A percentile compares a stretch with the other conserved stretches of the same genome.
These are phyloP conservation scores for Drosophila burlai DNA, from an alignment of 1,140 invertebrate species.

Conservation along the genomic window DNA sequence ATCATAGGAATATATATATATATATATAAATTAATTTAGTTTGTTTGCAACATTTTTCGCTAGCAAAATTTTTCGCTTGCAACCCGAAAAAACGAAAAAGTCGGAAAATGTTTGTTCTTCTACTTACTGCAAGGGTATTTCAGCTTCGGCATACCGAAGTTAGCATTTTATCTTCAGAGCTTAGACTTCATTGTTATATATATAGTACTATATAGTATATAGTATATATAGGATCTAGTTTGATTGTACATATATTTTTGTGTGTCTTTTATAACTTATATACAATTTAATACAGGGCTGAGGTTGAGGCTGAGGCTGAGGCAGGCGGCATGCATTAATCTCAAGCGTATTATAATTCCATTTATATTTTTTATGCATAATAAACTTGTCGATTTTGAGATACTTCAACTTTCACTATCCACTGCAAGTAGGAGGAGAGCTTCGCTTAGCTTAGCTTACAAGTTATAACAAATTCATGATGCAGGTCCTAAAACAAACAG, in stretches of 20 bases:
- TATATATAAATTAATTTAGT: too few species aligned
- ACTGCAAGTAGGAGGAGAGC: neutral
- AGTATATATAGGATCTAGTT: neutral
- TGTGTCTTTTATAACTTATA: conserved; percentile 24
- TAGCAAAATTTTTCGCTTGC: too few species aligned
- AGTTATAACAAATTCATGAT: neutral
- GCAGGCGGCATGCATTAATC: neutral
- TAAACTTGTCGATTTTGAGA: neutral
- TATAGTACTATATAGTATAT: too few species aligned
- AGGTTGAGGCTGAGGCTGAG: neutral
- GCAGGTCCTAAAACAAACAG: neutral
- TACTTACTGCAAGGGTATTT: too few species aligned
- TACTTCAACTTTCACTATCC: neutral
- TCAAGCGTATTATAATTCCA: conserved; percentile 14
- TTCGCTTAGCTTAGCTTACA: neutral
- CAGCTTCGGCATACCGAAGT: too few species aligned
- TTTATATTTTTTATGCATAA: neutral
- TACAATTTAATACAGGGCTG: conserved; percentile 11
- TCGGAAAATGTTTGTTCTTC: too few species aligned
- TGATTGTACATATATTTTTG: conserved; percentile 17
- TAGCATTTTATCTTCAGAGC: neutral
- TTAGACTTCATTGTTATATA: neutral
- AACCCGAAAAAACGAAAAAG: too few species aligned
- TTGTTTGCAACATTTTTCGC: too few species aligned
- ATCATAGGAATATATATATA: too few species aligned